Percentiles rank a stretch among this genome's conserved stretches.
Evolutionary conservation across 2,888 invertebrate genomes (phyloP).

Genomic region (Eilema griseolum): DNA sequence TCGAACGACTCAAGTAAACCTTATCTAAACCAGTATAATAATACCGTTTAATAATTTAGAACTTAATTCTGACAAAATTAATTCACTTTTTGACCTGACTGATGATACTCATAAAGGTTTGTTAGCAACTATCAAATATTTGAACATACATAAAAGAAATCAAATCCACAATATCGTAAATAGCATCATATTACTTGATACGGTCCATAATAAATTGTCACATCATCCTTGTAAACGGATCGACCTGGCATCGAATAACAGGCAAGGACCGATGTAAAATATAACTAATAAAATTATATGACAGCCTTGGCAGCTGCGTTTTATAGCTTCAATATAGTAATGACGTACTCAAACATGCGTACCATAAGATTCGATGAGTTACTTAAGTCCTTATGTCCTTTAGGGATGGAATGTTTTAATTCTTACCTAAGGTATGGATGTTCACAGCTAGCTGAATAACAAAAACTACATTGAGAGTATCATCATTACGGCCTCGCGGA

Average conservation of each 20-base stretch:
- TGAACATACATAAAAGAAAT: not conserved
- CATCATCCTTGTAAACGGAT: conserved; percentile 34
- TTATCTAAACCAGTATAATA: too few relatives aligned
- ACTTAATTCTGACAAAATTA: not conserved
- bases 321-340: conserved; percentile 36
- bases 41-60: too few relatives aligned
- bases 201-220: conserved; percentile 6
- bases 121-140: not conserved
- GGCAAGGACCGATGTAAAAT: conserved; percentile 39
- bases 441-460: too few relatives aligned
- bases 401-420: not conserved
- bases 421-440: too few relatives aligned
- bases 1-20: too few relatives aligned
- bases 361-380: not conserved
- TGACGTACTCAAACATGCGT: conserved; percentile 18
- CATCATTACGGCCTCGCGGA: too few relatives aligned
- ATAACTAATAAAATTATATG: conserved; percentile 45
- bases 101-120: not conserved
- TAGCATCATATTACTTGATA: not conserved
- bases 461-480: too few relatives aligned
- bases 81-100: not conserved
- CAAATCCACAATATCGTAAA: not conserved
- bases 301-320: conserved; percentile 32
- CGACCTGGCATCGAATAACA: conserved; percentile 42
- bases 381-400: not conserved